These are phyloP conservation scores for Actinopyga echinites DNA, from an alignment of 53 echinoderm and acorn worm genomes.

Conservation along the genomic window DNA sequence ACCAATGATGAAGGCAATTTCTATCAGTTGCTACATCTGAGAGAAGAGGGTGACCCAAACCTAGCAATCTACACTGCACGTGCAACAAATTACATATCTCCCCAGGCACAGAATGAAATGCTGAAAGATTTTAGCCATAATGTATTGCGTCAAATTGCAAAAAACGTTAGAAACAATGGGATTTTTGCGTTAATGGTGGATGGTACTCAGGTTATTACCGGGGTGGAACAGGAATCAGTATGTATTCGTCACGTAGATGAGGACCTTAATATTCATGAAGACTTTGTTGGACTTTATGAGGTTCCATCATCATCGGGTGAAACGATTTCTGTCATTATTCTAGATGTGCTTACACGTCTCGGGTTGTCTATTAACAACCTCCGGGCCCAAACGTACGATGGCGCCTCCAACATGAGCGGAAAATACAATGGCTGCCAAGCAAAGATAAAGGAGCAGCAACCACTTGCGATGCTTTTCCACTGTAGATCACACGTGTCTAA, in stretches of 20 bases:
- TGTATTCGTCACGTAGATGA: slow-evolving; percentile 56
- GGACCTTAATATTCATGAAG: slow-evolving; percentile 46
- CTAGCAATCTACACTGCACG: not conserved
- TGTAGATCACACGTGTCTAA: slow-evolving; percentile 28
- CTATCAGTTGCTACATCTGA: slow-evolving; percentile 22
- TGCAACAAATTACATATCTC: slow-evolving; percentile 32
- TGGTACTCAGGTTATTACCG: slow-evolving; percentile 50
- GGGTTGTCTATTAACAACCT: slow-evolving; percentile 22
- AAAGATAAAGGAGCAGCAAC: slow-evolving; percentile 37
- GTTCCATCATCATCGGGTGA: slow-evolving; percentile 21
- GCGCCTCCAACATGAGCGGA: slow-evolving; percentile 39
- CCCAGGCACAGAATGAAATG: slow-evolving; percentile 44
- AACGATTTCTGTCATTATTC: slow-evolving; percentile 14
- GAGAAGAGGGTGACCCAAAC: slow-evolving; percentile 19
- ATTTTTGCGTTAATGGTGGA: slow-evolving; percentile 48
- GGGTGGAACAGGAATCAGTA: slow-evolving; percentile 46
- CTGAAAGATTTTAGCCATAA: not conserved
- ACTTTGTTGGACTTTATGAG: slow-evolving; percentile 54
- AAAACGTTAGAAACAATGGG: slow-evolving; percentile 1
- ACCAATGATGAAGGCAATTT: slow-evolving; percentile 42
- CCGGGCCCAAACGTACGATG: slow-evolving; percentile 22
- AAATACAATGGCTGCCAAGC: slow-evolving; percentile 46
- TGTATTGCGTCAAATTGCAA: not conserved
- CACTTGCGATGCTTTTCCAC: slow-evolving; percentile 29
- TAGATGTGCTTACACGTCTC: slow-evolving; percentile 24